These are phyloP conservation scores for Leucophenga maculata DNA, from an alignment of 2,888 invertebrate species.

Conservation along the genomic window DNA sequence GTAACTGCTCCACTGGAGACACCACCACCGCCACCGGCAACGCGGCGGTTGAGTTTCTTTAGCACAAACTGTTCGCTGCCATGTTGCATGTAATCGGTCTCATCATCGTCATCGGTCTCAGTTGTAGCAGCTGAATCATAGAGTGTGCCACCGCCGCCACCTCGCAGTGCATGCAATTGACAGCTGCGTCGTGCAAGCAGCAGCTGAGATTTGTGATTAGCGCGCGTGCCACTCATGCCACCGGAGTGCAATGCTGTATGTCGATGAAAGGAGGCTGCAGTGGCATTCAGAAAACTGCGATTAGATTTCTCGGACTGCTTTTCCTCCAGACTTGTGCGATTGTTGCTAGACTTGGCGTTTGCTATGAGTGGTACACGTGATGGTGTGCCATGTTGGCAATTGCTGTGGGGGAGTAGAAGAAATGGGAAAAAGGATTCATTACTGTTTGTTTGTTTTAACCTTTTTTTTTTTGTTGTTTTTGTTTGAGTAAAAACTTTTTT, in stretches of 20 bases:
- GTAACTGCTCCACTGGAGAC: constrained; percentile 11
- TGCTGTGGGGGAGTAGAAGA: constrained; percentile 50
- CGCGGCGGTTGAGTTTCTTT: constrained; percentile 42
- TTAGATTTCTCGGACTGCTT: constrained; percentile 38
- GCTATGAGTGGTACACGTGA: constrained; percentile 84
- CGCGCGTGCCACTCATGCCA: constrained; percentile 37
- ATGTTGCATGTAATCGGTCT: constrained; percentile 52
- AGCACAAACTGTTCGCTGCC: constrained; percentile 59
- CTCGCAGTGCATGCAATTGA: constrained; percentile 47
- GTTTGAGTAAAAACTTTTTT: too few relatives aligned
- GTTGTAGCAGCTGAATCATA: constrained; percentile 59
- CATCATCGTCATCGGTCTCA: constrained; percentile 66
- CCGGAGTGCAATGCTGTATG: constrained; percentile 55
- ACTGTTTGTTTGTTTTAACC: not conserved
- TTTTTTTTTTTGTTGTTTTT: too few relatives aligned
- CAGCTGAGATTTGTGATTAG: constrained; percentile 50
- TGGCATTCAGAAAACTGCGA: constrained; percentile 57
- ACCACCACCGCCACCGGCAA: not conserved
- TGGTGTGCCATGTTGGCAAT: constrained; percentile 80
- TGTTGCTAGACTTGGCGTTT: constrained; percentile 47
- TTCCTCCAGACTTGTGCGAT: not conserved
- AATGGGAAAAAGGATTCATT: constrained; percentile 16
- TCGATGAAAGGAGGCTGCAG: constrained; percentile 62
- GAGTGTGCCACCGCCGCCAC: constrained; percentile 18
- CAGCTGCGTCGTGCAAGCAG: constrained; percentile 50